Evolutionary conservation across 2,888 invertebrate genomes (phyloP), one percentile per base, ranked within the genome.

Genomic region (Lapara coniferarum): DNA sequence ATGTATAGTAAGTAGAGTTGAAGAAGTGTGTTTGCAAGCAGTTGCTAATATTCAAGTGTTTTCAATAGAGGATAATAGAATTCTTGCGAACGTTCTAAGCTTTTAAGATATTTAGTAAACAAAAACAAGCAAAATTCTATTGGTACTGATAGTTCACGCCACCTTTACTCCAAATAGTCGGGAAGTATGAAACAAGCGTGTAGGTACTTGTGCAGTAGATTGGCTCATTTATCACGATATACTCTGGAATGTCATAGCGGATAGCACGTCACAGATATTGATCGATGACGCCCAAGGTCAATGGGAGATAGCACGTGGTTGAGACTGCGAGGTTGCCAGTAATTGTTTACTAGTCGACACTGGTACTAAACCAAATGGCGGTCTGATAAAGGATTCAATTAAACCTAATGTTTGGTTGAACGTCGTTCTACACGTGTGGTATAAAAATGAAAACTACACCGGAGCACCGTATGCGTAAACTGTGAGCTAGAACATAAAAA

Each of bases 251-350:
- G 80, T 80, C 77, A 81, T 75, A 79, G 52, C 51, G 58, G 16
- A 44, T 57, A 66, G 44, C 66, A 57, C 52, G 87, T 89, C 86
- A 89, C 76, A 75, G 75, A 81, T 88, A 91, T 91, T 85, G 91
- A 92, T 87, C 86, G 82, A 85, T 86, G 81, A 83, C 79, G 80
- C 77, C 74, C 87, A 92, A 90, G 91, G 92, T 87, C 86, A 89
- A 86, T 84, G 83, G 85, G 81, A 82, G 83, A 81, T 75, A 82
- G 76, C 75, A 81, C 72, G 77, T 82, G 75, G 73, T 78, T 79
- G 76, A 80, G 77, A 78, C 79, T 80, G 75, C 73, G 75, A 79
- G 79, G 81, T 81, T 77, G 75, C 76, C 76, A 73, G 78, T 80
- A 78, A 78, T 80, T 77, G 81, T 77, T 79, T 75, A 76, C 74